Evolutionary conservation across 2,888 invertebrate genomes (phyloP), one percentile per base, ranked within the genome.

Genomic region (Poecilobothrus nobilitatus): DNA sequence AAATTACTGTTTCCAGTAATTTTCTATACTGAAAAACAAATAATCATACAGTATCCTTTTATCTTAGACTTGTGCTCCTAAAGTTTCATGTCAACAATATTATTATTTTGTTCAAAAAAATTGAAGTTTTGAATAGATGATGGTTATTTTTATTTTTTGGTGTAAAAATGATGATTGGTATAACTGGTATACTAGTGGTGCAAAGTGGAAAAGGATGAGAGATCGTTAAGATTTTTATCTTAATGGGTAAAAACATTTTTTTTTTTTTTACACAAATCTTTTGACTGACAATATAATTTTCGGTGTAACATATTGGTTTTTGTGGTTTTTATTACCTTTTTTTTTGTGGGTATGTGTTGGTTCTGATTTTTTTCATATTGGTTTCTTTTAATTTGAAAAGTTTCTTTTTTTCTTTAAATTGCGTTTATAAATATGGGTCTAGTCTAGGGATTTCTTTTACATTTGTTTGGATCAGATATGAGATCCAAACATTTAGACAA

Each of bases 201-300:
- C 15, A 15, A 53, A 53, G 53, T 53, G 18, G 53, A 53, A 53
- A 53, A 53, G 53, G 53, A 53, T 53, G 53, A 53, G 53, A 53
- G 53, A 53, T 53, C 53, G 53, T 53, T 53, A 53, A 53, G 53
- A 53, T 53, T 53, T 53, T 53, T 53, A 53, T 53, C 53, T 53
- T 53, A 53, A 53, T 53, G 53, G 53, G 53, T 53, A 15, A 18
- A 53, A 12, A 15, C 15, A 6, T 9, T 53, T 53, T n/a, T 18
- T 18, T 53, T 53, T 53, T 15, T 41, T 41, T 41, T 41, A 41
- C 41, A 12, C 41, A 53, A 53, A 53, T 53, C 53, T 53, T 18
- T 53, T 53, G 53, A 53, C 53, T 53, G 53, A 53, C 53, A 53
- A 53, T 53, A 18, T 53, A 53, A 53, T 53, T 53, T 53, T 53